Percentiles rank a stretch among this genome's conserved stretches.
phyloP scores from a whole-genome alignment of 2,113 vertebrate genomes.

The Plestiodon gilberti region DNA sequence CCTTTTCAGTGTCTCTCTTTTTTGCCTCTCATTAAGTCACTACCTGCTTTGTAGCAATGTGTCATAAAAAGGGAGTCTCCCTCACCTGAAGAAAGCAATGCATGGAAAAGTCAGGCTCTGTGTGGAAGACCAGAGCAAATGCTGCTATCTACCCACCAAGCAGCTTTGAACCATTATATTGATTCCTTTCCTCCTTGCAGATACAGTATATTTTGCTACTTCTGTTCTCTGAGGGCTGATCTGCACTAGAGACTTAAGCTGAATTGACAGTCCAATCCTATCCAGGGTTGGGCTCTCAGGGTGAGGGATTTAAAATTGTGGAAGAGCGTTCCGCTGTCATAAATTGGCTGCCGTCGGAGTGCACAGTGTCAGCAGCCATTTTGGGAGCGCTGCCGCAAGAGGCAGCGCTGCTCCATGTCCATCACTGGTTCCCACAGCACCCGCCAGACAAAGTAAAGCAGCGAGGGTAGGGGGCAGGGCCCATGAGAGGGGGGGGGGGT shows the following conservation, averaged over 20 bases:
- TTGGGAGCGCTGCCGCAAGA: too few species aligned
- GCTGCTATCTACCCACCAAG: not conserved
- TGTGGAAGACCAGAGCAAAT: conserved; percentile 12
- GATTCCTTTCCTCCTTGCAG: not conserved
- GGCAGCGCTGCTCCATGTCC: too few species aligned
- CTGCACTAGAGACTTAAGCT: not conserved
- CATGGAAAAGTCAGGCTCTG: not conserved
- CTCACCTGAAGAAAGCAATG: not conserved
- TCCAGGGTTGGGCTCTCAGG: too few species aligned
- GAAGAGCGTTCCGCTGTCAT: too few species aligned
- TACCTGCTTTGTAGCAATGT: conserved; percentile 58
- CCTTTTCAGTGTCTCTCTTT: conserved; percentile 45
- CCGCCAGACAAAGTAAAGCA: too few species aligned
- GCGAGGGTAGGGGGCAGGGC: too few species aligned
- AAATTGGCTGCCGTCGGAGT: too few species aligned
- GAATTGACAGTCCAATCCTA: not conserved
- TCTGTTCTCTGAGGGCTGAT: not conserved
- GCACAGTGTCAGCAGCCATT: too few species aligned
- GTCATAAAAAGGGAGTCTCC: conserved; percentile 58
- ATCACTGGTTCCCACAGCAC: too few species aligned
- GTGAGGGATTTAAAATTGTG: not conserved
- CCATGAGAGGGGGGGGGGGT: too few species aligned
- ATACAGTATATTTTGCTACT: not conserved
- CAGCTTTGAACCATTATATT: conserved; percentile 16
- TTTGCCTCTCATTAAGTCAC: conserved; percentile 52